phyloP scores from a whole-genome alignment of 2,113 vertebrate species.

The Antigone vipio region DNA sequence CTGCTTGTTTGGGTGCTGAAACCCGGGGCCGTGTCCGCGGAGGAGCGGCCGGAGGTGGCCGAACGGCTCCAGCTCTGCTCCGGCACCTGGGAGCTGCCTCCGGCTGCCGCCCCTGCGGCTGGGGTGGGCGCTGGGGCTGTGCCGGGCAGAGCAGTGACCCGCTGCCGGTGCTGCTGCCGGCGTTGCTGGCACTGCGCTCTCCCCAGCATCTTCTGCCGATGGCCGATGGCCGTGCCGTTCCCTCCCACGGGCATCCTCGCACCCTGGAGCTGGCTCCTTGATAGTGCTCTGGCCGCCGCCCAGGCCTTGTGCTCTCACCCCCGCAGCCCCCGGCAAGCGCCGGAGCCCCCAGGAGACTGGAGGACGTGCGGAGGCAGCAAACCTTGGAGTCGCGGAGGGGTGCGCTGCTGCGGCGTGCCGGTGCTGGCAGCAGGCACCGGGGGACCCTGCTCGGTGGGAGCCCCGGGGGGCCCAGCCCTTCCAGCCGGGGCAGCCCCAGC shows the following conservation, averaged over 20 bases:
- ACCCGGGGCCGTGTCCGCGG: rapidly evolving
- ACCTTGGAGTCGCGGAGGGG: background rate
- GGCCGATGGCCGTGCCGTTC: background rate
- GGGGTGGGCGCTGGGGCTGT: background rate
- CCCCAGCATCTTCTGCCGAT: background rate
- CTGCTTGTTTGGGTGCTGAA: background rate
- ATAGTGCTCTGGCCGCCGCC: background rate
- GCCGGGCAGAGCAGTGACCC: rapidly evolving
- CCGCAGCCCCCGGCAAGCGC: background rate
- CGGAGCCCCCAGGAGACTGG: background rate
- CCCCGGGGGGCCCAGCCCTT: background rate
- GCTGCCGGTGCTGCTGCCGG: background rate
- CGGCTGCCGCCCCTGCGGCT: rapidly evolving
- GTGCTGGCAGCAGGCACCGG: background rate
- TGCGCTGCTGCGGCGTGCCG: rapidly evolving
- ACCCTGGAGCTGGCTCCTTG: background rate
- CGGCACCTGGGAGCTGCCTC: background rate
- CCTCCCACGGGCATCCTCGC: background rate
- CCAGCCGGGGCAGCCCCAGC: background rate
- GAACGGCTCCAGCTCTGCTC: background rate
- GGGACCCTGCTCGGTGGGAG: rapidly evolving
- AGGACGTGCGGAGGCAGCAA: background rate
- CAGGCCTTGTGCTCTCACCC: background rate
- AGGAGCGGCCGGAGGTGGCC: background rate
- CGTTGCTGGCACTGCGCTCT: background rate